These are phyloP conservation scores for Tragelaphus scriptus DNA, from an alignment of 2,113 vertebrate genomes.

Conservation along the genomic window DNA sequence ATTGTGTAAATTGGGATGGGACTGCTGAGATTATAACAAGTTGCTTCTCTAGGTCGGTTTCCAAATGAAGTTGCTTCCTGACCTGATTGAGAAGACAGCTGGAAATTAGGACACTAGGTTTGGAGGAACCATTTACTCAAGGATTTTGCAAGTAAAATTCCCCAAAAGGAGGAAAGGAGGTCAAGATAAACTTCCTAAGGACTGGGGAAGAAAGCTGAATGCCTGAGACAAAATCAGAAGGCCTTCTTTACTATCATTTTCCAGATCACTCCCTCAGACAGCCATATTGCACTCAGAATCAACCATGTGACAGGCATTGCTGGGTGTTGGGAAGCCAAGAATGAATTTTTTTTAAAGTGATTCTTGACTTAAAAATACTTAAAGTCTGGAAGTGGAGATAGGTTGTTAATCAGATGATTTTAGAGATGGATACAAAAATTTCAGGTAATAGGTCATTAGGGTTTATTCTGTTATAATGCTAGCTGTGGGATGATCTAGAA, in stretches of 20 bases:
- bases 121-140: not conserved
- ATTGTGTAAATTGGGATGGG: not conserved
- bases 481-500: not conserved
- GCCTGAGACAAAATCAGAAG: not conserved
- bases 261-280: not conserved
- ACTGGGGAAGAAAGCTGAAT: not conserved
- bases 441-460: not conserved
- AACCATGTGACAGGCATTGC: not conserved
- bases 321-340: not conserved
- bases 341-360: not conserved
- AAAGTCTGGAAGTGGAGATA: not conserved
- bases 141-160: not conserved
- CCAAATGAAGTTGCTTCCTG: not conserved
- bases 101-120: not conserved
- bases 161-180: not conserved
- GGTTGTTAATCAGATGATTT: not conserved
- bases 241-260: not conserved
- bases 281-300: not conserved
- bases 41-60: not conserved
- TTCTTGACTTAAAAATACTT: not conserved
- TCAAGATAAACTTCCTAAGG: not conserved
- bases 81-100: not conserved
- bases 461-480: not conserved
- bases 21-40: not conserved
- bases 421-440: not conserved